Base-by-base conservation (phyloP, 2,888 invertebrate species). In the Drepana falcataria region DNA sequence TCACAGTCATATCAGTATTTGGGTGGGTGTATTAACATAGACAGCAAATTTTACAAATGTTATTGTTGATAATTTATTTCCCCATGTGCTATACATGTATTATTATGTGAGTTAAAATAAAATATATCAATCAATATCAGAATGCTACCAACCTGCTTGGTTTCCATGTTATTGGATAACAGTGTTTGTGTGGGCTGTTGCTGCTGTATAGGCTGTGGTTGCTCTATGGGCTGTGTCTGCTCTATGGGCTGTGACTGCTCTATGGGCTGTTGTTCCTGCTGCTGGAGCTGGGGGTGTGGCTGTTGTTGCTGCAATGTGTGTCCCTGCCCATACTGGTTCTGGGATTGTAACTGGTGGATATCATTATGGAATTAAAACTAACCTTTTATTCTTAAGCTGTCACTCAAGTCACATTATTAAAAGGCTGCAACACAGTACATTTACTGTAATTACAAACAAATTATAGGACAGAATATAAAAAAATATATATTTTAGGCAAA, bases 261-360 rank as follows among this genome's bases (percentile, higher is more conserved):
- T 55, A 49, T 53, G 44, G 56, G 61, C 55, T 56, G 60, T 52
- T 54, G 60, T 54, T 56, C 48, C 52, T 56, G 64, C 49, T 49
- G 55, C 57, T 51, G 59, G 54, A 55, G 9, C 63, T 60, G 57
- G 35, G 44, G 55, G 53, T 47, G 53, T n/a, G 48, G 41, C 35
- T 53, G 57, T 40, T 35, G 58, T 21, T 48, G 56, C 40, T 4
- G 55, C 49, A 9, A 7, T n/a, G 9, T 53, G 34, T 48, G 61
- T 40, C 40, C 44, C 44, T 53, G 59, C 57, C 37, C 37, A 37
- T 37, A 37, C 37, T 37, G 37, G 4, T 37, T 3, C 5, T 3
- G 37, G 4, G 37, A 4, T 37, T 37, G 55, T 48, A 47, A 9
- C 51, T 51, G 37, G 48, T 5, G 35, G 52, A 53, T 44, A 44